phyloP scores from a whole-genome alignment of 2,797 vertebrate species.

The Tapera naevia region DNA sequence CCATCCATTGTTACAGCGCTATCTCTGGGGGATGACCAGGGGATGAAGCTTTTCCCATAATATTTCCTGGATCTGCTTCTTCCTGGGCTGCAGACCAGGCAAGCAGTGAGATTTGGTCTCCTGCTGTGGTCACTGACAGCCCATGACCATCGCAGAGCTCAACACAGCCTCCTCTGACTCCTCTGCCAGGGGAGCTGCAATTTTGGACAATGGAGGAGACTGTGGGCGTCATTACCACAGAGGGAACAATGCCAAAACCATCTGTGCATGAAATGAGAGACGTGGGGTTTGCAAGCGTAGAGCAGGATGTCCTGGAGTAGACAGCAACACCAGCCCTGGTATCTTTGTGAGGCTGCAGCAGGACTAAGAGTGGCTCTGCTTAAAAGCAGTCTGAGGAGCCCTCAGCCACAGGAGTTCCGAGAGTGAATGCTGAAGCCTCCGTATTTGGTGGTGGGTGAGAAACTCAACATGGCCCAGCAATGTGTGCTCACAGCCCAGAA shows the following conservation, averaged over 20 bases:
- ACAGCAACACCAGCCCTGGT: no score
- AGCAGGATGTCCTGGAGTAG: not conserved
- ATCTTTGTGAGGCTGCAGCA: not conserved
- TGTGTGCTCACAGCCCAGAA: no score
- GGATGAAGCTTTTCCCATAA: not conserved
- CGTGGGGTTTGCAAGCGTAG: rapidly evolving
- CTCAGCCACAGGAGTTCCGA: no score
- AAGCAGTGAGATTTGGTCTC: not conserved
- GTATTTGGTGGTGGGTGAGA: no score
- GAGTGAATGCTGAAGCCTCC: no score
- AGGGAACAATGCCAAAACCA: not conserved
- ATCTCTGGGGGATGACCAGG: no score
- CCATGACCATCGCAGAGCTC: no score
- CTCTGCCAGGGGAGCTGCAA: rapidly evolving
- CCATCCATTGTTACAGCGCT: rapidly evolving
- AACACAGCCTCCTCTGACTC: not conserved
- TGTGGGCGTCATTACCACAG: rapidly evolving
- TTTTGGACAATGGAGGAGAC: not conserved
- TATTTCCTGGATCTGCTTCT: not conserved
- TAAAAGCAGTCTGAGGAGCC: not conserved
- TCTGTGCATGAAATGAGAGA: no score
- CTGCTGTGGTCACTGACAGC: not conserved
- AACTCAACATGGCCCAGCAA: no score
- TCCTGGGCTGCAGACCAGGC: not conserved
- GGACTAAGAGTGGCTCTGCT: not conserved